Base-by-base conservation (phyloP, 1,140 invertebrate species). In the Drosophila baimaii region DNA sequence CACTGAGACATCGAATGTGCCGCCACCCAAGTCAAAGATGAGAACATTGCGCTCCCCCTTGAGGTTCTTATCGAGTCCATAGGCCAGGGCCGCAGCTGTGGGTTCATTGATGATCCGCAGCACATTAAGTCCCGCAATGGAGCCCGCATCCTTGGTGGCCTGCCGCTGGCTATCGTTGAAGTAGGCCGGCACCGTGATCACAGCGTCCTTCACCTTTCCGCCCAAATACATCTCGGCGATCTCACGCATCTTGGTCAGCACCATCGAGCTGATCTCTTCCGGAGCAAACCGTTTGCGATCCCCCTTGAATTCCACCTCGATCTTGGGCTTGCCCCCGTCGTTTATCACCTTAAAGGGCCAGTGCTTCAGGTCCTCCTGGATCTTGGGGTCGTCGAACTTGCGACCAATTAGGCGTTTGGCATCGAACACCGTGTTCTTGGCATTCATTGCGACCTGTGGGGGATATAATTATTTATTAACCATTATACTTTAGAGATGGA, bases 231-330 rank as follows among this genome's bases (percentile, higher is more conserved):
- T 92, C 70, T 95, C 94, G 3, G 94, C 93, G 0, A 93, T 94
- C 90, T 96, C 95, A 77, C 95, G 95, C 95, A 96, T 96, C 89
- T 96, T 97, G 12, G 93, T 94, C 61, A 98, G 90, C 5, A 98
- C 95, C 96, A 98, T 98, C 0, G 96, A 96, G 47, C 96, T 97
- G 62, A 98, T 95, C 93, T 98, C 97, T 92, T 98, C 97, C 2
- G 97, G 96, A 9, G 95, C 94, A 92, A 97, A 97, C 19, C 91
- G 94, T 85, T 96, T 97, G 8, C 89, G 92, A 91, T 96, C 95
- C 0, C 95, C 95, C 91, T 97, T 97, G 92, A 95, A 97, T 73
- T 96, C 95, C 0, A 96, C 94, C 81, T 94, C 91, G 58, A 97
- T 94, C 93, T 96, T 96, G 0, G 96, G 96, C 88, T 96, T 97